phyloP scores from a whole-genome alignment of 2,797 vertebrate genomes.

The Eulemur coronatus region DNA sequence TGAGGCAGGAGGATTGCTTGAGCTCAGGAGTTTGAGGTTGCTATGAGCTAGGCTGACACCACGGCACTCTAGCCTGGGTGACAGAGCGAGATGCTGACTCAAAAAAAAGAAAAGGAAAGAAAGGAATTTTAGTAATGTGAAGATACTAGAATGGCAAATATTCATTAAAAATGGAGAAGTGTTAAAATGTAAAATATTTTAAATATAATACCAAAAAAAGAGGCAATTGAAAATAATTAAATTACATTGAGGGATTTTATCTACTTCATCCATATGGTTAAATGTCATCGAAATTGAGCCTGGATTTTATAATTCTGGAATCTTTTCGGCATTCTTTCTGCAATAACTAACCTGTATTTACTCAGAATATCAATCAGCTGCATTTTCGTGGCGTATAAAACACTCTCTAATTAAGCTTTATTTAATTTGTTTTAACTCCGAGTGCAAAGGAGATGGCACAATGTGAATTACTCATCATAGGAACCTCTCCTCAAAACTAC shows the following conservation, averaged over 20 bases:
- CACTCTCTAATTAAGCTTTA: conserved; percentile 84
- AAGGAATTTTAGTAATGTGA: conserved; percentile 9
- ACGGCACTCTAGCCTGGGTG: no score
- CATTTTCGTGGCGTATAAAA: conserved; percentile 82
- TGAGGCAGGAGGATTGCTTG: no score
- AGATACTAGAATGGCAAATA: background rate
- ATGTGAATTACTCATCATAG: conserved; percentile 71
- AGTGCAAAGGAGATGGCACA: conserved; percentile 80
- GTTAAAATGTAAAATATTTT: conserved; percentile 1
- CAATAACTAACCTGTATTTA: conserved; percentile 80
- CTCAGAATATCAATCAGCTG: conserved; percentile 82
- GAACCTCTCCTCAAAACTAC: conserved; percentile 55
- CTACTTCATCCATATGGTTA: conserved; percentile 33
- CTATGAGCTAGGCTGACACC: no score
- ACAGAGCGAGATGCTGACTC: no score
- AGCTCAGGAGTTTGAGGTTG: no score
- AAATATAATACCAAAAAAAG: background rate
- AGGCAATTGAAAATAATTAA: background rate
- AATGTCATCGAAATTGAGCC: conserved; percentile 25
- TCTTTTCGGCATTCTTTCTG: conserved; percentile 73
- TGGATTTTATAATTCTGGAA: conserved; percentile 73
- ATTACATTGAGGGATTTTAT: background rate
- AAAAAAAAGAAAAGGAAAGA: background rate
- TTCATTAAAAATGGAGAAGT: conserved; percentile 18
- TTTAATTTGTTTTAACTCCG: conserved; percentile 84